A percentile compares a stretch with the other conserved stretches of the same genome.
Evolutionary conservation across 2,113 vertebrate species (phyloP).

Genomic region (Colinus virginianus): DNA sequence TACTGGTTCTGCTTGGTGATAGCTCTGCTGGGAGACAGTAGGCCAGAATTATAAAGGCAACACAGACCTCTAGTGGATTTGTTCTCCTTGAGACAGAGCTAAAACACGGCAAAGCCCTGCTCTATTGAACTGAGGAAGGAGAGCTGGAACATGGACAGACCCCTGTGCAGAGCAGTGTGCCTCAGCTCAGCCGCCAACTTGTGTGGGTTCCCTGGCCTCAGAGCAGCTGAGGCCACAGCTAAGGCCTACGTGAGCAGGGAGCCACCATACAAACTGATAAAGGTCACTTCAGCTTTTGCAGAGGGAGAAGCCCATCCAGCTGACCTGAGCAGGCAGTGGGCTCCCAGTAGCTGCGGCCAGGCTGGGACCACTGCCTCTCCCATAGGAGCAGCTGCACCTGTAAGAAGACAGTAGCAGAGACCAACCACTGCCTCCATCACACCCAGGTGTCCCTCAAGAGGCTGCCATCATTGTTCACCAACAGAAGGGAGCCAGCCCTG

Average conservation of each 20-base stretch:
- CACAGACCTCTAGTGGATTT: neutral
- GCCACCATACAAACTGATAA: neutral
- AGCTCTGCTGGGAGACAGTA: neutral
- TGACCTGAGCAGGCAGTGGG: neutral
- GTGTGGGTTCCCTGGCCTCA: neutral
- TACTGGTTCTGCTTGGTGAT: neutral
- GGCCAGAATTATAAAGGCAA: neutral
- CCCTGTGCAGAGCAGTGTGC: rapidly evolving
- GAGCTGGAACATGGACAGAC: neutral
- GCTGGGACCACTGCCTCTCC: neutral
- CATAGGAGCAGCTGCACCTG: neutral
- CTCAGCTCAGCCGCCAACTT: neutral
- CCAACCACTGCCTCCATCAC: neutral
- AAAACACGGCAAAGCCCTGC: neutral
- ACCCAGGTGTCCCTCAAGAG: neutral
- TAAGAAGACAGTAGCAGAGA: neutral
- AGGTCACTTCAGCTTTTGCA: neutral
- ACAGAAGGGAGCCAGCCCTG: rapidly evolving
- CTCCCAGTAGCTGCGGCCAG: neutral
- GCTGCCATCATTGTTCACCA: rapidly evolving
- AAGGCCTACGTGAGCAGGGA: neutral
- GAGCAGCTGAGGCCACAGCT: neutral
- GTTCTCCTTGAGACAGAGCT: neutral
- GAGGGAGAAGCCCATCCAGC: neutral
- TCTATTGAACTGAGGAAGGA: neutral